Evolutionary conservation across 1,140 invertebrate species (phyloP).

Genomic region (Branchinecta lindahli): DNA sequence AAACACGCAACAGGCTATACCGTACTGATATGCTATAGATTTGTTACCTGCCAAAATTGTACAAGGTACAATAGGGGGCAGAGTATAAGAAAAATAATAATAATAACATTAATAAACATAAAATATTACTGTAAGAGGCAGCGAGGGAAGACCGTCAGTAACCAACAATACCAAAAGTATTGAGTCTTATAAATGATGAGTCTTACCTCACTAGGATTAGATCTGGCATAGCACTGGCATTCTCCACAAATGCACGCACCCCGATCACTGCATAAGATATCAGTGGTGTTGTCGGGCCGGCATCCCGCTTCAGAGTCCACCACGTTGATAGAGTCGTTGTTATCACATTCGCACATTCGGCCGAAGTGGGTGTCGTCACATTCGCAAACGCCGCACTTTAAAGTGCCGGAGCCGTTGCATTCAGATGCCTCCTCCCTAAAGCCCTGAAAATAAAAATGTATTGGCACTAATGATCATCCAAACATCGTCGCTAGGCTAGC

Average conservation of each 20-base stretch:
- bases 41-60: no score
- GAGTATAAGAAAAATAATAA: no score
- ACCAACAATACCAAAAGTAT: no score
- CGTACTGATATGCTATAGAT: no score
- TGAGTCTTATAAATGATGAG: no score
- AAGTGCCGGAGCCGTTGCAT: slow-evolving; percentile 49
- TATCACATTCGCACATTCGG: slow-evolving; percentile 67
- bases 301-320: slow-evolving; percentile 41
- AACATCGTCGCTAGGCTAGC: no score
- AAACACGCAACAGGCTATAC: no score
- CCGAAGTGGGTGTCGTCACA: slow-evolving; percentile 65
- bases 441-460: slow-evolving; percentile 28
- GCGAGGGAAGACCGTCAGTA: no score
- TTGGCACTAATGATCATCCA: not conserved
- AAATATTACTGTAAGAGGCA: no score
- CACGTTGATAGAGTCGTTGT: slow-evolving; percentile 29
- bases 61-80: no score
- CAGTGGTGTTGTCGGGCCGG: slow-evolving; percentile 49
- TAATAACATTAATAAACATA: no score
- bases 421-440: slow-evolving; percentile 23
- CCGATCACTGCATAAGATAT: slow-evolving; percentile 52
- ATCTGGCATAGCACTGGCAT: slow-evolving; percentile 50
- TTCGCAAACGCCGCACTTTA: slow-evolving; percentile 74
- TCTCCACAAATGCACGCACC: slow-evolving; percentile 64
- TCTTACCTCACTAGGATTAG: slow-evolving; percentile 38